Percentiles rank a stretch among this genome's conserved stretches.
Evolutionary conservation across 2,797 vertebrate species (phyloP).

Genomic region (Fratercula arctica): DNA sequence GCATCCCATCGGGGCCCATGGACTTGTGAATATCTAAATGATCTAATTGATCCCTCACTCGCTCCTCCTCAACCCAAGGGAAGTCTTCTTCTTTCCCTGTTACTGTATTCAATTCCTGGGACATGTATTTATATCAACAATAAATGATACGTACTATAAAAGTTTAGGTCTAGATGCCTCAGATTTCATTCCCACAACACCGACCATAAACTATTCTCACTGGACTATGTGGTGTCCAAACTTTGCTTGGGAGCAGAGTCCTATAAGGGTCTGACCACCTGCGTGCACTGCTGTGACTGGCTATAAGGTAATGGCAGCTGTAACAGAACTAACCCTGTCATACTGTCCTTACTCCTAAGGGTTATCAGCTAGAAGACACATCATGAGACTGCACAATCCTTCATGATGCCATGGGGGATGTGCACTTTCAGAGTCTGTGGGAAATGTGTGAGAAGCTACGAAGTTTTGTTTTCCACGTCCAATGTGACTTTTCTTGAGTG

Average conservation of each 20-base stretch:
- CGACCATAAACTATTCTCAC: background rate
- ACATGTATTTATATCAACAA: background rate
- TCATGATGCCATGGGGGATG: background rate
- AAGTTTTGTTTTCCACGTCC: background rate
- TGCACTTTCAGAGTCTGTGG: background rate
- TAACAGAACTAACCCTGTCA: background rate
- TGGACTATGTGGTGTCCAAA: background rate
- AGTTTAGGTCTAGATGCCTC: background rate
- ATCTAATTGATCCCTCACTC: too few relatives aligned
- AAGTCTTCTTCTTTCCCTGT: too few relatives aligned
- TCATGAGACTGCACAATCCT: background rate
- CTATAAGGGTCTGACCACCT: background rate
- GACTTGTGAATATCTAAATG: too few relatives aligned
- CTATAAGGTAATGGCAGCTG: background rate
- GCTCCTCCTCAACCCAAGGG: too few relatives aligned
- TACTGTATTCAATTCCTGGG: too few relatives aligned
- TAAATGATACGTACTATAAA: background rate
- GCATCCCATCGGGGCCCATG: too few relatives aligned
- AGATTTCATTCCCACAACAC: background rate
- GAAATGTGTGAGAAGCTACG: background rate
- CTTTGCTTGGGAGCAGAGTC: background rate
- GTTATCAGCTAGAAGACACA: background rate
- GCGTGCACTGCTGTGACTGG: fast-evolving
- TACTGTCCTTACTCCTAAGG: background rate
- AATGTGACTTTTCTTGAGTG: background rate